Base-by-base conservation (phyloP, 2,113 vertebrate genomes). In the Chionodraco myersi region DNA sequence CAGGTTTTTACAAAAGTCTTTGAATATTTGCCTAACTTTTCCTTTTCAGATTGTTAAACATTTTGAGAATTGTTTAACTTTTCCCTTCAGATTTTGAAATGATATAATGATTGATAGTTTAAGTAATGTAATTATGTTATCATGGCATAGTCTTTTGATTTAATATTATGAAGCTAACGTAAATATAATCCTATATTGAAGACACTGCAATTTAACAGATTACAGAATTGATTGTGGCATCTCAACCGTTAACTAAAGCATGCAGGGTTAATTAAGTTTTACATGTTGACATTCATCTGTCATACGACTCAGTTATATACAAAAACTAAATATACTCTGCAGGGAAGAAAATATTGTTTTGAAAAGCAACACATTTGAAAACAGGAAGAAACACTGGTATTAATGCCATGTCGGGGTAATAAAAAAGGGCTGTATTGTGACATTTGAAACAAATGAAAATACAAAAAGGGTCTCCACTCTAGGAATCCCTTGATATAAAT, bases 221-320 rank as follows among this genome's bases (percentile, higher is more conserved):
- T 30, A 30, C 30, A 30, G 30, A 30, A 30, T 30, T 30, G 30
- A 30, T 30, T 30, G 30, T 30, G 30, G 30, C 30, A 30, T 30
- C 30, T 30, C 30, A 30, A 30, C 30, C 30, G 30, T 30, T 41
- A 41, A 41, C 45, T 18, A 36, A 36, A 67, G 66, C 2, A 8
- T n/a, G 36, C 60, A 77, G 47, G 21, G 5, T 51, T 73, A 48
- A 60, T 51, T 41, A 18, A 44, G 44, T 63, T 56, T 62, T 26
- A 69, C 47, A 79, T 59, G 59, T 41, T 67, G 70, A 69, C 73
- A 79, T 71, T 81, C 62, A 87, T 23, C 62, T 0, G 1, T 36
- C 49, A 70, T 60, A 57, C 5, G 0, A 66, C 34, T 34, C 4
- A 10, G 10, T 53, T 36, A 16, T 56, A 59, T 63, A 9, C 5